Evolutionary conservation across 2,797 vertebrate species (phyloP).

Genomic region (Sarcoramphus papa): DNA sequence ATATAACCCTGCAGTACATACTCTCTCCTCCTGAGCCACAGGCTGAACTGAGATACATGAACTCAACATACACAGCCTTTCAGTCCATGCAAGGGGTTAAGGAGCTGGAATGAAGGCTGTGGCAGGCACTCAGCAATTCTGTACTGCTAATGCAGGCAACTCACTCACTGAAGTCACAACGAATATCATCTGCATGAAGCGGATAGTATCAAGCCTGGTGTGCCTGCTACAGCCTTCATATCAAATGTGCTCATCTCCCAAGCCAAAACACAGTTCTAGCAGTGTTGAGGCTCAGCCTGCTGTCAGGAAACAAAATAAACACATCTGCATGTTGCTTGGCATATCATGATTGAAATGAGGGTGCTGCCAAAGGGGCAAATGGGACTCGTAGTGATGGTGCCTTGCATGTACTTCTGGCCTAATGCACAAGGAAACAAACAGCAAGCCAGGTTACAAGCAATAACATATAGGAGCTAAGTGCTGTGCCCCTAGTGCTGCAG

Average conservation of each 20-base stretch:
- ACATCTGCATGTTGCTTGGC: background rate
- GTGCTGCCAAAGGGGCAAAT: background rate
- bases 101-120: background rate
- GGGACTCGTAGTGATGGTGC: background rate
- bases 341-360: rapidly evolving
- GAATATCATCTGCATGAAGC: background rate
- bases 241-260: background rate
- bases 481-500: background rate
- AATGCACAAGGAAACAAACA: background rate
- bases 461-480: background rate
- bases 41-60: background rate
- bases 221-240: background rate
- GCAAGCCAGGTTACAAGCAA: background rate
- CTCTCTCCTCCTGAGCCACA: background rate
- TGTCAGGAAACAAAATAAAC: background rate
- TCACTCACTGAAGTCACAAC: background rate
- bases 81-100: background rate
- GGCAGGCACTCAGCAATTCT: background rate
- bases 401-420: background rate
- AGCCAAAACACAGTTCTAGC: background rate
- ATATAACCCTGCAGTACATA: background rate
- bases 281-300: background rate
- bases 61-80: background rate
- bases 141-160: background rate
- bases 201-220: background rate